A percentile compares a stretch with the other conserved stretches of the same genome.
These are phyloP conservation scores for Rhabdophis nuchalis DNA, from an alignment of 2,797 vertebrate genomes.

Conservation along the genomic window DNA sequence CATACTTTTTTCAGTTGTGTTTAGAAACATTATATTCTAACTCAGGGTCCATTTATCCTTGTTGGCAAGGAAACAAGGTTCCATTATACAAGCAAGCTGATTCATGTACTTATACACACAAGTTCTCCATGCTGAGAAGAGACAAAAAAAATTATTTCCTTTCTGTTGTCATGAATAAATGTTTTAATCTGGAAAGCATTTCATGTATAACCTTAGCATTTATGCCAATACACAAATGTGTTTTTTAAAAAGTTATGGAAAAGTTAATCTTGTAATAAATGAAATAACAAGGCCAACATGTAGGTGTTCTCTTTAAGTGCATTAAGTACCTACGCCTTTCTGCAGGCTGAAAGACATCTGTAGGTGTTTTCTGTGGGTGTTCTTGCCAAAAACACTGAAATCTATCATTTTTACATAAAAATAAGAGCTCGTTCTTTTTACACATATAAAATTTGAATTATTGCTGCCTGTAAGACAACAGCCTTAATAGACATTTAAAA, in stretches of 20 bases:
- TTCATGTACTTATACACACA: constrained; percentile 1
- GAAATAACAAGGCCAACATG: constrained; percentile 3
- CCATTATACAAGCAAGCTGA: constrained; percentile 1
- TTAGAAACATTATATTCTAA: constrained; percentile 43
- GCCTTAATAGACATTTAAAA: constrained; percentile 24
- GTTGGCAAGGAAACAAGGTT: constrained; percentile 54
- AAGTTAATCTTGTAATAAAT: constrained; percentile 6
- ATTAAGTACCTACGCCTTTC: constrained; percentile 1
- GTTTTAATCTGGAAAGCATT: not conserved
- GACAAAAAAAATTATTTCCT: not conserved
- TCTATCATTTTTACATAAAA: constrained; percentile 11
- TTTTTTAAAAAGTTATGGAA: not conserved
- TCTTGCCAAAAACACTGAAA: constrained; percentile 7
- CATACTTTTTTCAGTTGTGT: constrained; percentile 41
- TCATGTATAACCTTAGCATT: not conserved
- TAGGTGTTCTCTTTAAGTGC: constrained; percentile 14
- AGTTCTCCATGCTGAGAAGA: constrained; percentile 8
- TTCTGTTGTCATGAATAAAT: constrained; percentile 35
- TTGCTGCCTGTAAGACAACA: constrained; percentile 23
- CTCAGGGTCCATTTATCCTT: constrained; percentile 29
- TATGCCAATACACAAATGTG: not conserved
- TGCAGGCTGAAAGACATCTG: not conserved
- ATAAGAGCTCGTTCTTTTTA: not conserved
- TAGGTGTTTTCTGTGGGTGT: constrained; percentile 17
- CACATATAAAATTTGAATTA: constrained; percentile 34